Evolutionary conservation across 2,113 vertebrate species (phyloP).

Genomic region (zebrafish (Danio rerio)): DNA sequence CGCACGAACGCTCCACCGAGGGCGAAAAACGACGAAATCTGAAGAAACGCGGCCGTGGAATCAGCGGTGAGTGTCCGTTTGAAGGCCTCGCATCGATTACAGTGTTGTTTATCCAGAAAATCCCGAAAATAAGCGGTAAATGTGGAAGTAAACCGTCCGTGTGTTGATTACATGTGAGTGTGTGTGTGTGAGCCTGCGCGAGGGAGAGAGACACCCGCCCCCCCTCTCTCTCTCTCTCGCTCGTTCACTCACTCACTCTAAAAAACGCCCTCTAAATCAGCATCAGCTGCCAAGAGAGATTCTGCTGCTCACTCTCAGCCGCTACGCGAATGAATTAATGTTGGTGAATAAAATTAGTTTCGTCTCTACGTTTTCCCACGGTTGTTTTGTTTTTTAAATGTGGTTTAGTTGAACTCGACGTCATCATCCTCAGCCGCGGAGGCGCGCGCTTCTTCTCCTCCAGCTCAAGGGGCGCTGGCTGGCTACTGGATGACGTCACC

Average conservation of each 20-base stretch:
- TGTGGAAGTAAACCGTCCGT: slow-evolving; percentile 17
- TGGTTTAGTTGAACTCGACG: slow-evolving; percentile 24
- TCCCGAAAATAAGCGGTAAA: background rate
- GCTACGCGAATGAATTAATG: background rate
- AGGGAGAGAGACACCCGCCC: slow-evolving; percentile 35
- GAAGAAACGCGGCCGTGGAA: background rate
- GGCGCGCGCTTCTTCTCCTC: slow-evolving; percentile 19
- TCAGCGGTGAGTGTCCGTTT: background rate
- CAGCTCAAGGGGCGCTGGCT: slow-evolving; percentile 70
- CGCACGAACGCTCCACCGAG: slow-evolving; percentile 10
- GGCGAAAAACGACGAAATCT: background rate
- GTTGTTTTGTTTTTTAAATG: too few species aligned
- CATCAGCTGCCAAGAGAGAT: background rate
- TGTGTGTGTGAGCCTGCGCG: slow-evolving; percentile 29
- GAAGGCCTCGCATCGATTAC: slow-evolving; percentile 28
- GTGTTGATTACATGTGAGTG: slow-evolving; percentile 13
- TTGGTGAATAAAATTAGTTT: too few species aligned
- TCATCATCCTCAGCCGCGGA: slow-evolving; percentile 61
- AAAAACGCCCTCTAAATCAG: slow-evolving; percentile 8
- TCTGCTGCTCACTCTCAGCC: background rate
- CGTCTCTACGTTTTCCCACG: background rate
- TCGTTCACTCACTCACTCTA: background rate
- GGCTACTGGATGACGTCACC: slow-evolving; percentile 68
- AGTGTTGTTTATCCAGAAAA: slow-evolving; percentile 21
- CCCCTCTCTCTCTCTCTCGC: background rate